Base-by-base conservation (phyloP, 2,113 vertebrate species). In the Channa maculata region DNA sequence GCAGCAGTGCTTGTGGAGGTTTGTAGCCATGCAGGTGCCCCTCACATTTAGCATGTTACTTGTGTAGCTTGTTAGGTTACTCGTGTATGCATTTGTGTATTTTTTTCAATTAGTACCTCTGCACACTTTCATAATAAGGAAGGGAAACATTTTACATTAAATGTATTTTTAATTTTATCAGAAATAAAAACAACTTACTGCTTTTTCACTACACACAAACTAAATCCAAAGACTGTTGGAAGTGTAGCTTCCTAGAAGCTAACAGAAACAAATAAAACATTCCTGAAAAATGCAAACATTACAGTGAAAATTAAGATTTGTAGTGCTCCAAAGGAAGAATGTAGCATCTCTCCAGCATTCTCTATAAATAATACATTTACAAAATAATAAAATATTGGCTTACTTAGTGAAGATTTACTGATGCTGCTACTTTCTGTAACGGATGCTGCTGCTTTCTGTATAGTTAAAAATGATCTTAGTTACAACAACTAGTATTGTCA, bases 201-300 rank as follows among this genome's bases (percentile, higher is more conserved):
- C 15, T 52, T 65, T 57, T 54, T 81, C 34, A 63, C 63, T 79
- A 76, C 24, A 74, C 64, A 77, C 64, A 58, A 83, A 71, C 51
- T 4, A 4, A 78, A 37, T 78, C 55, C 14, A 46, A 24, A 24
- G 24, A 24, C 24, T 24, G 24, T 14, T 44, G 57, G 55, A 75
- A 36, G 48, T 46, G 45, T 3, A 82, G 88, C 85, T 90, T 91
- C 88, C 86, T 85, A 71, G 90, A 91, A 90, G 85, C 88, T 53
- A 87, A 88, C 54, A 55, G 15, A 85, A 79, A 79, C 9, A 45
- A 76, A 84, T 61, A 71, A 85, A 68, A 81, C 75, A 78, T 55
- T 24, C 54, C 37, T 69, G 6, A 41, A 77, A 77, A 65, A 13
- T 34, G 58, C 51, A 59, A 66, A 86, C 59, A 53, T 50, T 52